Base-by-base conservation (phyloP, 2,797 vertebrate species). In the Fundulus diaphanus region DNA sequence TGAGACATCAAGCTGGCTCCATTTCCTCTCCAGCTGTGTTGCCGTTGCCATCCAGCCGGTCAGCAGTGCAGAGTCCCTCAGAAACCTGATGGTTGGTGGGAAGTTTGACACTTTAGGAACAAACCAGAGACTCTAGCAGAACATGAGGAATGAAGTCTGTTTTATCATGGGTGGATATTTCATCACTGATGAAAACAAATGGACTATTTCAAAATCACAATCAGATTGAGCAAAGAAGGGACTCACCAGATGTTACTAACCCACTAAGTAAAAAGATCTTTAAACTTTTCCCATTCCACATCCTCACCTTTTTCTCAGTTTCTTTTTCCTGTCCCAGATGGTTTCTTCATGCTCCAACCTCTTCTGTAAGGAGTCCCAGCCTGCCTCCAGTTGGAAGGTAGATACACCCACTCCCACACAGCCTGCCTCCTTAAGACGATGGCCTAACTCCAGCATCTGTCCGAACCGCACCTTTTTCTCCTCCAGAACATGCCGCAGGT, bases 41-140 rank as follows among this genome's bases (percentile, higher is more conserved):
- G 97, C 94, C 44, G 85, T 87, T 57, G 85, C 89, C 91, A 97
- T 91, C 98, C 97, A 99, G n/a, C 90, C 90, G 18, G 72, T 83
- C 68, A 99, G 88, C 0, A 80, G 87, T 7, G 92, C 90, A 0
- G 93, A 95, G 80, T 96, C 95, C 31, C 44, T 84, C 66, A 83
- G 89, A 77, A 96, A 98, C 85, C 98, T 99, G 90, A 27, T 70
- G 1, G 63, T 35, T 27, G 20, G 35, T 16, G 29, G 31, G 20
- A 63, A 15, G 44, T 46, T 2, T 11, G 42, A 44, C 6, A 44
- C 13, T 44, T 44, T 46, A 46, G 44, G 16, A 46, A 46, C 16
- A 1, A 46, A 46, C 44, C 44, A 46, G 13, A 15, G 44, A 15
- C 15, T 46, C 2, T 46, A 15, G 12, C 44, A 15, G 13, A 46